Base-by-base conservation (phyloP, 2,113 vertebrate species). In the Corvus hawaiiensis region DNA sequence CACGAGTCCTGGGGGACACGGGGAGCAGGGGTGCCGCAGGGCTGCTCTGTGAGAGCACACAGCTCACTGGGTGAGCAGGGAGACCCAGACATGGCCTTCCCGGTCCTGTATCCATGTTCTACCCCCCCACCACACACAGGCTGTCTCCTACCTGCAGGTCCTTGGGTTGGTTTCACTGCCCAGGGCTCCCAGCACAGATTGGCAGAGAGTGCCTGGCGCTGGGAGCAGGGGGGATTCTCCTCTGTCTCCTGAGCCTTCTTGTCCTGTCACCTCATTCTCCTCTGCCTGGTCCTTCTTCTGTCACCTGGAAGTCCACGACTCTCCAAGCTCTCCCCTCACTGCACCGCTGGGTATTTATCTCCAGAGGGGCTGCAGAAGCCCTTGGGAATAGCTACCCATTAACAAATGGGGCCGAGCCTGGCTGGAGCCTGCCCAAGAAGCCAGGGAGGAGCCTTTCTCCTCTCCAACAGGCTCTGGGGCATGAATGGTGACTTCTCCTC, bases 11-110 rank as follows among this genome's bases (percentile, higher is more conserved):
- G 39, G 23, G 63, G 16, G 35, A 4, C 10, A 1, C 0, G 7
- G 61, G 35, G 46, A 79, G 16, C 0, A 0, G 16, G 19, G n/a
- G 16, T 41, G 32, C 5, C 28, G 1, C 1, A 7, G 35, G 41
- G 48, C 33, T 66, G 33, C 16, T n/a, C 23, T 32, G 58, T 24
- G 39, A n/a, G 49, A 44, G 3, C 7, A 0, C 51, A 8, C 0
- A 1, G 55, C 64, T 61, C 5, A 0, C 22, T 37, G 52, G 2
- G 8, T 7, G 24, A n/a, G 48, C 30, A 77, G 48, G 8, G 10
- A 58, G 24, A 26, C 39, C 22, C 44, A 83, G 18, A 55, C 2
- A 3, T 1, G 5, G 44, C 51, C 39, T 63, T 62, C 51, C 30
- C 0, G 0, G 3, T 22, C 37, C 59, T 46, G 7, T 6, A 49